Conservation (phyloP, 2,797 vertebrate genomes). For the Pipistrellus nathusii region DNA sequence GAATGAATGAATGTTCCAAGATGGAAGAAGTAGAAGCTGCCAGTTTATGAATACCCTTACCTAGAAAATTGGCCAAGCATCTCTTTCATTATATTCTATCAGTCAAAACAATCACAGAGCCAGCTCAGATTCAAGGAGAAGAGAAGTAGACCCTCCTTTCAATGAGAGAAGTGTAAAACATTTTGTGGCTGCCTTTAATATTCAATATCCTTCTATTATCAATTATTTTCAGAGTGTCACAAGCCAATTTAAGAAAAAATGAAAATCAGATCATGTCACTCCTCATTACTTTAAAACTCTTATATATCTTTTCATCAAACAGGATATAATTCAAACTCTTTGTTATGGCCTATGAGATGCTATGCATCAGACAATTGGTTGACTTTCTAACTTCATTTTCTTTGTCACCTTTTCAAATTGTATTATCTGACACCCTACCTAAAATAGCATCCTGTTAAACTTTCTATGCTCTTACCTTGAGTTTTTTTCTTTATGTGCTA, state of each 20-base stretch:
- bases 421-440: background rate
- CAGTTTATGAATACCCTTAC: slow-evolving; percentile 37
- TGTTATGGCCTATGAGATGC: background rate
- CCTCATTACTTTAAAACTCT: slow-evolving; percentile 24
- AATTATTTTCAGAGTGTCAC: slow-evolving; percentile 58
- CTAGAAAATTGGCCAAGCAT: slow-evolving; percentile 46
- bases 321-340: background rate
- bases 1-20: background rate
- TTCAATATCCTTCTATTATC: slow-evolving; percentile 30
- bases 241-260: slow-evolving; percentile 43
- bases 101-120: slow-evolving; percentile 57
- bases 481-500: slow-evolving; percentile 16
- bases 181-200: slow-evolving; percentile 49
- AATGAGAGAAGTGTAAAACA: slow-evolving; percentile 50
- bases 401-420: background rate
- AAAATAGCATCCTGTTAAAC: background rate
- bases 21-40: background rate
- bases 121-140: slow-evolving; percentile 14
- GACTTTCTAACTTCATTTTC: slow-evolving; percentile 31
- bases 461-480: background rate
- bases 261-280: slow-evolving; percentile 57
- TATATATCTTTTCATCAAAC: background rate
- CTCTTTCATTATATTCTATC: slow-evolving; percentile 50
- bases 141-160: slow-evolving; percentile 39
- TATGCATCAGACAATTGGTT: background rate